These are phyloP conservation scores for Tupaia tana DNA, from an alignment of 2,113 vertebrate species.

Conservation along the genomic window DNA sequence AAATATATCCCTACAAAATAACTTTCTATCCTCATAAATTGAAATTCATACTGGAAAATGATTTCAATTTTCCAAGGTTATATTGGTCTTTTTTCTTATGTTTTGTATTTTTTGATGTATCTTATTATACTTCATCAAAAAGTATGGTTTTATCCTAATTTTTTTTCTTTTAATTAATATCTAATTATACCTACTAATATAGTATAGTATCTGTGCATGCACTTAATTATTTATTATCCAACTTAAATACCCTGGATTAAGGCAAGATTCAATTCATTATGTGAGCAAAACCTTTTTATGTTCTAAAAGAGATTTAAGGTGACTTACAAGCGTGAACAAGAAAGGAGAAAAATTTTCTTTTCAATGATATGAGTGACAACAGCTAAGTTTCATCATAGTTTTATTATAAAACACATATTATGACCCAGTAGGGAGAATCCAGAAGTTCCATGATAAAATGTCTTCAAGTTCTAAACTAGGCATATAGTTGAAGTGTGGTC, in stretches of 20 bases:
- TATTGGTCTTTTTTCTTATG: constrained; percentile 42
- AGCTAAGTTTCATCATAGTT: neutral
- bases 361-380: neutral
- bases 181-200: neutral
- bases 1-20: constrained; percentile 55
- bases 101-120: constrained; percentile 48
- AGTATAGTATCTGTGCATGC: neutral
- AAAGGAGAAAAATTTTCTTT: neutral
- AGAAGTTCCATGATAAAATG: neutral
- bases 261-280: neutral
- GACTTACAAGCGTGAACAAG: neutral
- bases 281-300: neutral
- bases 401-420: neutral
- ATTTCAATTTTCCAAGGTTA: constrained; percentile 61
- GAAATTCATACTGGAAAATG: constrained; percentile 56
- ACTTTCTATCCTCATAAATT: constrained; percentile 27
- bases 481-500: neutral
- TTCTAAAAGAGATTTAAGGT: neutral
- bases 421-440: neutral
- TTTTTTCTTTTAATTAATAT: constrained; percentile 46
- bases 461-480: neutral
- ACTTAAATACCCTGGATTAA: neutral
- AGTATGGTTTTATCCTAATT: neutral
- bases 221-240: neutral
- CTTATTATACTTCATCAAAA: constrained; percentile 13